Evolutionary conservation across 2,797 vertebrate genomes (phyloP), one percentile per base, ranked within the genome.

Genomic region (Microtus obscurus): DNA sequence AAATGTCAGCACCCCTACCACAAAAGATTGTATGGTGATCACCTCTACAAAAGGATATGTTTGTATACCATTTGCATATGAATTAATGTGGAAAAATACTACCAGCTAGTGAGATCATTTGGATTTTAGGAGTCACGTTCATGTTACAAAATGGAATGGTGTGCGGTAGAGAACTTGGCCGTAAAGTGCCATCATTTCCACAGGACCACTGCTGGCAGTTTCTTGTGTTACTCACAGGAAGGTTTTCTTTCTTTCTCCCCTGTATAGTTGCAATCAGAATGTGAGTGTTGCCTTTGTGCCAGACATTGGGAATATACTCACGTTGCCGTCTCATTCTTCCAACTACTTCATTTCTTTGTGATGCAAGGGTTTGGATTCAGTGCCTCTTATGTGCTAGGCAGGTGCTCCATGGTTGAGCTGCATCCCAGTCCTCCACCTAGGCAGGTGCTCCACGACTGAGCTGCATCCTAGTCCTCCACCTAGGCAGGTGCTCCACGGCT

Each of bases 21-120:
- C 27, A 27, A 82, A 8, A 12, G 9, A 23, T 5, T 76, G 43
- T 40, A 17, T 17, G 45, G 67, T 37, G n/a, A 27, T 69, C 12
- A 40, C 51, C 34, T 31, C 61, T 7, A 59, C 37, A 17, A 13
- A 34, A 61, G 6, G 6, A 25, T 48, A 65, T 16, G 51, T 93
- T 80, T 56, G 56, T 65, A 51, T 80, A 29, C 71, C 25, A 89
- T 78, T 92, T 93, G 78, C 40, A 77, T 95, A 7, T 25, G 43
- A 79, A 10, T 25, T 0, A 16, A 34, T 51, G 34, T 69, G 12
- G 17, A 53, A 79, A 81, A 27, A 5, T 65, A 91, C 53, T 67
- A 53, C 45, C 77, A 87, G 40, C 37, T 73, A 89, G 51, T 71
- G 53, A 91, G 61, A 85, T 53, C 8, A 69, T 65, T 80, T 83